A percentile compares a stretch with the other conserved stretches of the same genome.
phyloP scores from a whole-genome alignment of 1,140 invertebrate genomes.

The Lucilia sericata region DNA sequence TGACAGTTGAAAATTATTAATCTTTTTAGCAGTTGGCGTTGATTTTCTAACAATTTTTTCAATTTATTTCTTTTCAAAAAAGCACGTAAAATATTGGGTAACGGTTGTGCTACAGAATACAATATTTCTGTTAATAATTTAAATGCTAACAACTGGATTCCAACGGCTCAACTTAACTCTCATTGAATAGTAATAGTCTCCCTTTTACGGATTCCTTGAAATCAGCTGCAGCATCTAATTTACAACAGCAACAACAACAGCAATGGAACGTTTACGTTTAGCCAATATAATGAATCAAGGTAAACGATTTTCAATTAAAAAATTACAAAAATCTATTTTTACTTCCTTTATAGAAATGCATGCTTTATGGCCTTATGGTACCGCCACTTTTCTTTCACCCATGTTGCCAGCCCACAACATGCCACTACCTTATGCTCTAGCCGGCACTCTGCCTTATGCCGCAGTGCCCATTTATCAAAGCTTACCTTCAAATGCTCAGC shows the following conservation, averaged over 20 bases:
- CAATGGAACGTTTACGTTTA: slow-evolving; percentile 48
- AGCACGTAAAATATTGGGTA: slow-evolving; percentile 47
- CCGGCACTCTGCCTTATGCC: slow-evolving; percentile 43
- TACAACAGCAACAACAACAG: slow-evolving; percentile 42
- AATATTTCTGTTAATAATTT: not conserved
- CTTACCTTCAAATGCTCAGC: not conserved
- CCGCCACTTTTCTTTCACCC: slow-evolving; percentile 47
- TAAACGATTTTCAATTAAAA: not conserved
- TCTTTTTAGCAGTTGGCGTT: not conserved
- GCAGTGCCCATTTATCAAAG: slow-evolving; percentile 43
- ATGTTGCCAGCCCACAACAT: slow-evolving; percentile 45
- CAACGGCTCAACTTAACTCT: not conserved
- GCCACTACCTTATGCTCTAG: slow-evolving; percentile 43
- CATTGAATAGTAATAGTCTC: slow-evolving; percentile 20
- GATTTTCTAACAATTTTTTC: slow-evolving; percentile 24
- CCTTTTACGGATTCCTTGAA: not conserved
- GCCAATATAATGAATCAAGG: slow-evolving; percentile 49
- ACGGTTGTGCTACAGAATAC: not conserved
- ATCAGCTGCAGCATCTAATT: not conserved
- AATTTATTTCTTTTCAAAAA: slow-evolving; percentile 1
- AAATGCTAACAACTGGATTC: not conserved
- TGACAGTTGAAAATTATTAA: not conserved
- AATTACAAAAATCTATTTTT: not conserved
- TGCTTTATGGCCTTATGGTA: slow-evolving; percentile 48
- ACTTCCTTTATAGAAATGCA: slow-evolving; percentile 45